A percentile compares a stretch with the other conserved stretches of the same genome.
Evolutionary conservation across 2,797 vertebrate species (phyloP).

Genomic region (Artibeus lituratus): DNA sequence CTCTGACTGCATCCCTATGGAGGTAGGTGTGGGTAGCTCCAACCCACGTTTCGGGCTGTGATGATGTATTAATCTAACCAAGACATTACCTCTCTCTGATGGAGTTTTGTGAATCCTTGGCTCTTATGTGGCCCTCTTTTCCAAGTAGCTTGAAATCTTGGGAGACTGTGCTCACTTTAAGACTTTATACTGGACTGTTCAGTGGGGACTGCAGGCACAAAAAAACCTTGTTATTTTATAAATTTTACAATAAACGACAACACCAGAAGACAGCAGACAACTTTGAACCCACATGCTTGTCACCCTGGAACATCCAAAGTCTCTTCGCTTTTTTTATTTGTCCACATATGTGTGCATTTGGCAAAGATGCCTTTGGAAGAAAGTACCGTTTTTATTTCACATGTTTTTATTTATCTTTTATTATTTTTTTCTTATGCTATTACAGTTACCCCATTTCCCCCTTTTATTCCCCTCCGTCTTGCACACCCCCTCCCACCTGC

Average conservation of each 20-base stretch:
- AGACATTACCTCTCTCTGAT: constrained; percentile 29
- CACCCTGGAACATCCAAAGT: neutral
- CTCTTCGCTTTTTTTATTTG: neutral
- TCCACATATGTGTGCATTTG: neutral
- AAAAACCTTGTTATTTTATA: neutral
- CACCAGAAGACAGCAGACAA: neutral
- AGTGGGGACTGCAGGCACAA: neutral
- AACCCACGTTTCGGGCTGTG: neutral
- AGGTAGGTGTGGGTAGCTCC: neutral
- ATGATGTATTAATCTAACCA: constrained; percentile 27
- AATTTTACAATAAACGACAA: neutral
- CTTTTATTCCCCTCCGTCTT: too few species aligned
- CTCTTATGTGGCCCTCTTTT: constrained; percentile 41
- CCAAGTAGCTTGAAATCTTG: constrained; percentile 43
- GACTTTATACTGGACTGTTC: constrained; percentile 29
- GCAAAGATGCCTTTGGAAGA: neutral
- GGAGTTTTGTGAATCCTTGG: neutral
- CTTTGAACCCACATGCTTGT: neutral
- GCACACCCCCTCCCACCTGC: too few species aligned
- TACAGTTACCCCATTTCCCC: too few species aligned
- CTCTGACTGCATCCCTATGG: neutral
- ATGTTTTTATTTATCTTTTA: too few species aligned
- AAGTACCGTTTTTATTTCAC: neutral
- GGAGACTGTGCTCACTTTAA: constrained; percentile 47
- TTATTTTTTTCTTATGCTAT: too few species aligned